A percentile compares a stretch with the other conserved stretches of the same genome.
These are phyloP conservation scores for Eremophila alpestris DNA, from an alignment of 2,797 vertebrate genomes.

Conservation along the genomic window DNA sequence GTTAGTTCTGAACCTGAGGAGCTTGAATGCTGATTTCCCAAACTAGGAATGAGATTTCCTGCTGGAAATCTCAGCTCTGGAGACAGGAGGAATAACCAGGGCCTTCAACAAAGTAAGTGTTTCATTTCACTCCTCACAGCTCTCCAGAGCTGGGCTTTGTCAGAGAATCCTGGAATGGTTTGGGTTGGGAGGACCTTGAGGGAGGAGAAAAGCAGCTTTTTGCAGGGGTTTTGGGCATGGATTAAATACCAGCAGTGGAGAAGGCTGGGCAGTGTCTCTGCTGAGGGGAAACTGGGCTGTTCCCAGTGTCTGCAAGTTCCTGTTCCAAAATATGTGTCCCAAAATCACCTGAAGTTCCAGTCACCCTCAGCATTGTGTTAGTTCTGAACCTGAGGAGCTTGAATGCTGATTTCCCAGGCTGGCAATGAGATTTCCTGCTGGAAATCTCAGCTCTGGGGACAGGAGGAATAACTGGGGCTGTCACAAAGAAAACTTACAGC, in stretches of 20 bases:
- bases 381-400: not conserved
- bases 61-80: not conserved
- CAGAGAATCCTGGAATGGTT: fast-evolving
- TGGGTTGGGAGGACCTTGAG: not conserved
- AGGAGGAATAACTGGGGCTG: not conserved
- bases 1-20: not conserved
- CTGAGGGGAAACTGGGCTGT: not conserved
- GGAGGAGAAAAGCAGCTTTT: not conserved
- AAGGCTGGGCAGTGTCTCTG: not conserved
- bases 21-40: not conserved
- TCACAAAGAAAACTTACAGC: not conserved
- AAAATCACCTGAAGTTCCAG: not conserved
- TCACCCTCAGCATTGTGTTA: fast-evolving
- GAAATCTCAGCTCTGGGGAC: not conserved
- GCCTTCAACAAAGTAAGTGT: constrained; percentile 90
- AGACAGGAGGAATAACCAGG: not conserved
- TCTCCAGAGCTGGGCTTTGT: not conserved
- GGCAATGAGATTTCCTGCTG: not conserved
- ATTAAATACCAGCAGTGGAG: not conserved
- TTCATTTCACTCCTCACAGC: not conserved
- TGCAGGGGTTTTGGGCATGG: not conserved
- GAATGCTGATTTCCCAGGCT: not conserved
- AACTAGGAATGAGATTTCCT: not conserved
- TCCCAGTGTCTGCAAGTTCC: too few relatives aligned
- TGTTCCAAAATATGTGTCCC: fast-evolving